Conservation (phyloP, 1,140 invertebrate genomes). For the Habropoda laboriosa region DNA sequence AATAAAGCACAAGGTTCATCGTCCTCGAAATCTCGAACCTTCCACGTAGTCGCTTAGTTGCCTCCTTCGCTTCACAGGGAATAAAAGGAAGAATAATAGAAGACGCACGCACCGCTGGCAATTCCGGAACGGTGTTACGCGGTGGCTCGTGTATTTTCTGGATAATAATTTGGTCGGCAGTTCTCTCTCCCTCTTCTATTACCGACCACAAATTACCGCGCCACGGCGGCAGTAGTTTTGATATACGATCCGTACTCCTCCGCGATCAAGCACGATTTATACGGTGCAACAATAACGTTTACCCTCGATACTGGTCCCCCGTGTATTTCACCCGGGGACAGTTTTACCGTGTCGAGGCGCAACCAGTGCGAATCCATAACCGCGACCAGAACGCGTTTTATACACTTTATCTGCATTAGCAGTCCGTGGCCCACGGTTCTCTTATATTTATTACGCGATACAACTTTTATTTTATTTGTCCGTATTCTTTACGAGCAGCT, state of each 20-base stretch:
- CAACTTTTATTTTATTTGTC: conserved; percentile 33
- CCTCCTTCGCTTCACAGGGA: neutral
- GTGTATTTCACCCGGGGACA: conserved; percentile 63
- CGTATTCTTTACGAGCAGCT: neutral
- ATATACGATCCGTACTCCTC: conserved; percentile 68
- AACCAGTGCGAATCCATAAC: conserved; percentile 58
- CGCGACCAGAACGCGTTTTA: conserved; percentile 38
- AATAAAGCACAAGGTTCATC: no score
- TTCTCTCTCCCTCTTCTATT: conserved; percentile 58
- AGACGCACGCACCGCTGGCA: neutral
- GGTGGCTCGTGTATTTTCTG: conserved; percentile 57
- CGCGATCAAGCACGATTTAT: conserved; percentile 69
- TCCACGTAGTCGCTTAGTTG: no score
- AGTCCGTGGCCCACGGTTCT: neutral
- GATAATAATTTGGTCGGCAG: conserved; percentile 66
- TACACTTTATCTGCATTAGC: conserved; percentile 60
- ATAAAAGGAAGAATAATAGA: no score
- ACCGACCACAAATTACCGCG: conserved; percentile 65
- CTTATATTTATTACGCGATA: conserved; percentile 48
- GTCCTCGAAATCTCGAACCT: no score
- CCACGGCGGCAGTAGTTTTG: conserved; percentile 59
- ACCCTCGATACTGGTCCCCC: conserved; percentile 52
- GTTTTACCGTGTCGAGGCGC: conserved; percentile 62
- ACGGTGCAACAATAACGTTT: conserved; percentile 69
- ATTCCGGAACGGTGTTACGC: neutral